Conservation (phyloP, 2,888 invertebrate species). For the Cryptus viduatorius region DNA sequence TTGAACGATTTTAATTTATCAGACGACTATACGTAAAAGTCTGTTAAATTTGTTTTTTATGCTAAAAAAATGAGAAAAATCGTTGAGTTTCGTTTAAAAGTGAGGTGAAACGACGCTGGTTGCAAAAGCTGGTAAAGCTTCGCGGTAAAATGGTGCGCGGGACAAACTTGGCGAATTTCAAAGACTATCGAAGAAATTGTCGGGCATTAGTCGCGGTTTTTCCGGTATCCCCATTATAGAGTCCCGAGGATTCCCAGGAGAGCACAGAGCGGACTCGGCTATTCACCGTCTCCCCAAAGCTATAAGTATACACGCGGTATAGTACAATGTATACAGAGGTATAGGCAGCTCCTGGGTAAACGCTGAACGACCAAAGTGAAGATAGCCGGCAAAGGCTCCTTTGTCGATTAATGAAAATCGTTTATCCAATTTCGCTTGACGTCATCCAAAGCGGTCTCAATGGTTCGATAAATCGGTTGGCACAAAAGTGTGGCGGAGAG, state of each 20-base stretch:
- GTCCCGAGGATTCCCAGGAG: neutral
- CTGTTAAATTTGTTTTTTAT: neutral
- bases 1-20: neutral
- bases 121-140: neutral
- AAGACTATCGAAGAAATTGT: constrained; percentile 52
- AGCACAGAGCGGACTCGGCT: constrained; percentile 14
- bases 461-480: constrained; percentile 31
- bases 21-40: neutral
- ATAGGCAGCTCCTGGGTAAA: neutral
- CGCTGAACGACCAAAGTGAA: constrained; percentile 20
- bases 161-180: constrained; percentile 45
- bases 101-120: neutral
- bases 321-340: neutral
- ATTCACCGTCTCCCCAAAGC: neutral
- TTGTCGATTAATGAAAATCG: constrained; percentile 50
- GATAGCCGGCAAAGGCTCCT: constrained; percentile 22
- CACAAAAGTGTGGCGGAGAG: constrained; percentile 15
- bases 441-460: constrained; percentile 33
- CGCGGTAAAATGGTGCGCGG: constrained; percentile 16
- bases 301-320: neutral
- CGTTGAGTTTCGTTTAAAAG: neutral
- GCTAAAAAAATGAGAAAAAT: neutral
- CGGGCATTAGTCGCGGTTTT: constrained; percentile 38
- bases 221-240: constrained; percentile 40
- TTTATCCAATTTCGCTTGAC: constrained; percentile 44